Evolutionary conservation across 2,888 invertebrate species (phyloP).

Genomic region (Cephus sareptanus): DNA sequence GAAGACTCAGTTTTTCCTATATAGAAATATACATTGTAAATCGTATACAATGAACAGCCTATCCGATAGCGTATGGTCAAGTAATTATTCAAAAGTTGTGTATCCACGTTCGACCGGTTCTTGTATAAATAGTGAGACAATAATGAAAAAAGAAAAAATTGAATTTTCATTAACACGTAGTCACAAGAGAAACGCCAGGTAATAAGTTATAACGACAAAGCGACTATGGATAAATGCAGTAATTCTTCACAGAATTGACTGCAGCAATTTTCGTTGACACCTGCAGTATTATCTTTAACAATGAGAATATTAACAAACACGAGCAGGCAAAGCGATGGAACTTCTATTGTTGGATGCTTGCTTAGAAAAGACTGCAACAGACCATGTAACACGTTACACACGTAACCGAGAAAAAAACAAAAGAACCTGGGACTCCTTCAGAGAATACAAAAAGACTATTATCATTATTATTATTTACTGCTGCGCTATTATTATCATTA

Average conservation of each 20-base stretch:
- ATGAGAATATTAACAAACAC: neutral
- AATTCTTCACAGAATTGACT: neutral
- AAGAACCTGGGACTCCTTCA: neutral
- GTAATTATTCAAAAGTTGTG: neutral
- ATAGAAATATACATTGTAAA: too few species aligned
- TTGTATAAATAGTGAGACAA: neutral
- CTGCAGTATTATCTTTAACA: neutral
- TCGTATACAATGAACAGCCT: too few species aligned
- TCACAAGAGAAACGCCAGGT: neutral
- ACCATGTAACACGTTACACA: neutral
- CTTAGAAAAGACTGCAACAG: neutral
- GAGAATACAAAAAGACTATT: neutral
- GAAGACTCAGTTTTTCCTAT: too few species aligned
- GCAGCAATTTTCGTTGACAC: neutral
- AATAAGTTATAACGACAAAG: neutral
- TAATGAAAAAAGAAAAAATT: neutral
- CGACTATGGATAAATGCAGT: neutral
- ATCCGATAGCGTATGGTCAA: too few species aligned
- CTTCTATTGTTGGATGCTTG: neutral
- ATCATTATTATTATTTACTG: neutral
- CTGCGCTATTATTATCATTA: neutral
- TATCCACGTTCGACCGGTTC: neutral
- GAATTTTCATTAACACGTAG: neutral
- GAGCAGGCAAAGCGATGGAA: neutral
- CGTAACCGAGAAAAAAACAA: neutral